These are phyloP conservation scores for Eulemur mongoz DNA, from an alignment of 2,797 vertebrate species.

Conservation along the genomic window DNA sequence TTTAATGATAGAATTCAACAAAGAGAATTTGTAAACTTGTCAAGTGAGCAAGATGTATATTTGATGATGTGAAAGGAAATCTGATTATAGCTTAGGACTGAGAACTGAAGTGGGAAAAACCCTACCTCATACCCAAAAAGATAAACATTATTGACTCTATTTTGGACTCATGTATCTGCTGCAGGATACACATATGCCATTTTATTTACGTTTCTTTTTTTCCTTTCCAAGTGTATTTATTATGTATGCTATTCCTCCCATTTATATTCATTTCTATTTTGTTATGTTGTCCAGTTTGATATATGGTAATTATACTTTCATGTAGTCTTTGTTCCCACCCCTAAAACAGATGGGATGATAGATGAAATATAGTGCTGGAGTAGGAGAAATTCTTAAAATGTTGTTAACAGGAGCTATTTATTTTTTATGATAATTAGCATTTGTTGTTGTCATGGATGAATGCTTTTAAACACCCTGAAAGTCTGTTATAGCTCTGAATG, in stretches of 20 bases:
- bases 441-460: conserved; percentile 82
- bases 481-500: conserved; percentile 80
- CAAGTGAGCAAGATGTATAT: not conserved
- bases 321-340: conserved; percentile 52
- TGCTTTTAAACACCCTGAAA: conserved; percentile 80
- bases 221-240: conserved; percentile 39
- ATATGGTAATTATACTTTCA: conserved; percentile 64
- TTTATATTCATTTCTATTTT: conserved; percentile 66
- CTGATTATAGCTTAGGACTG: not conserved
- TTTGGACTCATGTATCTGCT: not conserved
- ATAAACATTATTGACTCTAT: not conserved
- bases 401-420: conserved; percentile 77
- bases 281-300: conserved; percentile 72
- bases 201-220: conserved; percentile 54
- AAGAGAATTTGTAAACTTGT: not conserved
- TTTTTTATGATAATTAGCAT: conserved; percentile 84
- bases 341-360: conserved; percentile 57
- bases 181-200: not conserved
- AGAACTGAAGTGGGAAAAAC: not conserved
- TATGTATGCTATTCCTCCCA: conserved; percentile 19
- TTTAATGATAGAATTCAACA: not conserved
- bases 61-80: not conserved
- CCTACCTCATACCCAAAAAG: not conserved
- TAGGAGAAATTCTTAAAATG: conserved; percentile 70
- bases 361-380: conserved; percentile 64